Evolutionary conservation across 2,888 invertebrate species (phyloP).

Genomic region (Cheilosia vulpina): DNA sequence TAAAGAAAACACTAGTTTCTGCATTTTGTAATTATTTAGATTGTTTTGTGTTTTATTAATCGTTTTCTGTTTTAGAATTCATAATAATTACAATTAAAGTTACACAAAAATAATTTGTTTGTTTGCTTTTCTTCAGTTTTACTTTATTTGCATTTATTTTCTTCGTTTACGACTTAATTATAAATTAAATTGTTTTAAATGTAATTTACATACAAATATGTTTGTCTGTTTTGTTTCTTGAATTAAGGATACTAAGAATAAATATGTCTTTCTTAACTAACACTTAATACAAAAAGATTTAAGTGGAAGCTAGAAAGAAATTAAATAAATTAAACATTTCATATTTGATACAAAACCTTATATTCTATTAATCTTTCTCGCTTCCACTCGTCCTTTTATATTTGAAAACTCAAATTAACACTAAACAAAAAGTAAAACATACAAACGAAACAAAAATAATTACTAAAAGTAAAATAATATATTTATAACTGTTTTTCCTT

Average conservation of each 20-base stretch:
- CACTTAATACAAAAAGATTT: constrained; percentile 32
- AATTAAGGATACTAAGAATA: constrained; percentile 63
- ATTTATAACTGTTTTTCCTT: constrained; percentile 16
- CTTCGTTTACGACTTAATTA: constrained; percentile 15
- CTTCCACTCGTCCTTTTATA: constrained; percentile 3
- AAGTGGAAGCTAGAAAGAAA: constrained; percentile 41
- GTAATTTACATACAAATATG: constrained; percentile 26
- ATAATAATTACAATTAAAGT: constrained; percentile 55
- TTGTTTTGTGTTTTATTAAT: constrained; percentile 58
- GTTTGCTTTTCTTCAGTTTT: constrained; percentile 20
- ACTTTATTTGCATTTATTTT: constrained; percentile 17
- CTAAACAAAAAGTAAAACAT: constrained; percentile 10
- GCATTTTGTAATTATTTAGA: constrained; percentile 32
- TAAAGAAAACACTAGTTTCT: constrained; percentile 24
- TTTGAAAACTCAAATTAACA: constrained; percentile 12
- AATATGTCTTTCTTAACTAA: constrained; percentile 74
- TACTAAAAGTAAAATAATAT: constrained; percentile 18
- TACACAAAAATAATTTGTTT: constrained; percentile 57
- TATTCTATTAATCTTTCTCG: constrained; percentile 23
- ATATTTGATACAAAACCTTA: constrained; percentile 3
- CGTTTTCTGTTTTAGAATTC: constrained; percentile 43
- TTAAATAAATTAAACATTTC: constrained; percentile 22
- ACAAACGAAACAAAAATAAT: constrained; percentile 19
- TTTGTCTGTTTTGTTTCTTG: constrained; percentile 21
- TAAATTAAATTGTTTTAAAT: constrained; percentile 47